These are phyloP conservation scores for Oreotrochilus melanogaster DNA, from an alignment of 2,113 vertebrate species.

Conservation along the genomic window DNA sequence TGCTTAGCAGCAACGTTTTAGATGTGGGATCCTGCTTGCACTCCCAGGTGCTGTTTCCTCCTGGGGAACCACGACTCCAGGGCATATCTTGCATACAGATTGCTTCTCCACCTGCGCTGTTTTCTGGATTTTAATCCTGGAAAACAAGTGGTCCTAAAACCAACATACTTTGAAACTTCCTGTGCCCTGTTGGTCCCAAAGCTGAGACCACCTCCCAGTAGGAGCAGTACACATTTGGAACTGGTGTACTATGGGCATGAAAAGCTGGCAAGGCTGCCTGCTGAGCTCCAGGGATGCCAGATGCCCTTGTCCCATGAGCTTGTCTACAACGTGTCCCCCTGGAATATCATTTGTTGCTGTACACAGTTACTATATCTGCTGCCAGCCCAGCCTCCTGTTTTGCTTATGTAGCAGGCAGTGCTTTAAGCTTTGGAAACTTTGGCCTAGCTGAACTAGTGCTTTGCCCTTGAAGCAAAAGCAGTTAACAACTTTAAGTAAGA, in stretches of 20 bases:
- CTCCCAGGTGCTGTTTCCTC: background rate
- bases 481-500: no score
- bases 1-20: background rate
- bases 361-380: background rate
- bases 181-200: background rate
- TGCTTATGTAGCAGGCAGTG: no score
- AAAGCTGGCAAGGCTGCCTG: background rate
- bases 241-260: background rate
- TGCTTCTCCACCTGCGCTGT: background rate
- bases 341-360: background rate
- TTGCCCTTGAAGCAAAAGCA: no score
- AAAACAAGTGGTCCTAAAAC: background rate
- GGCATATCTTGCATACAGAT: rapidly evolving
- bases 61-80: background rate
- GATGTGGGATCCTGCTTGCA: no score
- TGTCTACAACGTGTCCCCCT: background rate
- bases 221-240: background rate
- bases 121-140: background rate
- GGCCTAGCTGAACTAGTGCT: no score
- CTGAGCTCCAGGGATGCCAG: background rate
- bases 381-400: background rate
- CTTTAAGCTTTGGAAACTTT: no score
- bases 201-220: background rate
- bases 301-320: background rate
- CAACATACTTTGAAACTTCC: background rate